Evolutionary conservation across 2,888 invertebrate species (phyloP).

Genomic region (Coecobrya sp.): DNA sequence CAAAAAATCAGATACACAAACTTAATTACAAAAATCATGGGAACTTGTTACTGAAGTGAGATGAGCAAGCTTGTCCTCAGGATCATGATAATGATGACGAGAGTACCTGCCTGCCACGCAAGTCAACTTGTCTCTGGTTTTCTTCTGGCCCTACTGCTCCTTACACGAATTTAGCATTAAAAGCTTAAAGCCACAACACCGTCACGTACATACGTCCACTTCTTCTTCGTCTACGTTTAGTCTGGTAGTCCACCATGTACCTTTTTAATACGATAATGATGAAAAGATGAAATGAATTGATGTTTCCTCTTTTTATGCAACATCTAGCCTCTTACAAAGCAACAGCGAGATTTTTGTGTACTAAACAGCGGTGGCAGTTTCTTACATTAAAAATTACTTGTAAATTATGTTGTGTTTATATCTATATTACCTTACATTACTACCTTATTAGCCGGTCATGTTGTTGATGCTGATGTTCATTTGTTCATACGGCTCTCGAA

Average conservation of each 20-base stretch:
- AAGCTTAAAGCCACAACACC: background rate
- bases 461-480: conserved; percentile 29
- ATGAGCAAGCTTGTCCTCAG: conserved; percentile 7
- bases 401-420: conserved; percentile 45
- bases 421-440: conserved; percentile 42
- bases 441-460: conserved; percentile 30
- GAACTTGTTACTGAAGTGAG: conserved; percentile 49
- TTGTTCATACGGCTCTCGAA: conserved; percentile 36
- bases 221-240: background rate
- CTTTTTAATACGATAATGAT: conserved; percentile 50
- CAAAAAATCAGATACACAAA: conserved; percentile 54
- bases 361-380: conserved; percentile 39
- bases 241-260: background rate
- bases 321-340: background rate
- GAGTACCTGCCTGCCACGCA: conserved; percentile 3
- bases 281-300: conserved; percentile 49
- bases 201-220: conserved; percentile 43
- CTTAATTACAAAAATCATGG: conserved; percentile 69
- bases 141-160: conserved; percentile 16
- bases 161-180: conserved; percentile 11
- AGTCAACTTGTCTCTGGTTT: conserved; percentile 38
- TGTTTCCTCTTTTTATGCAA: conserved; percentile 31
- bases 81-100: background rate
- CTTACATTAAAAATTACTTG: conserved; percentile 51
- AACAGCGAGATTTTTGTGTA: background rate